Conservation (phyloP, 2,888 invertebrate genomes). For the Sarcophaga variegata region DNA sequence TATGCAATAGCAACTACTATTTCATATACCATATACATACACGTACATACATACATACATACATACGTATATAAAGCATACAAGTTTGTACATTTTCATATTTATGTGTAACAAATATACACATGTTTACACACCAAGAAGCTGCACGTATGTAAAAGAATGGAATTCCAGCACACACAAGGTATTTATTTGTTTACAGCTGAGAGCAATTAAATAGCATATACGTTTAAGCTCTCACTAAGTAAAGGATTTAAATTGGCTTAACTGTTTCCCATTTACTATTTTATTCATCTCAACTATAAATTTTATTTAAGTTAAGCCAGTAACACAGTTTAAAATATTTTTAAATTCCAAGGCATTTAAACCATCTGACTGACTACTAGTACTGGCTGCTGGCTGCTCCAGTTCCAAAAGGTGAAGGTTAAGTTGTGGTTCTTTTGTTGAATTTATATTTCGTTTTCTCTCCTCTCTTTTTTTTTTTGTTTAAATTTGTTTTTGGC, state of each 20-base stretch:
- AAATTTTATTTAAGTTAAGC: slow-evolving; percentile 23
- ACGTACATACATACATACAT: no score
- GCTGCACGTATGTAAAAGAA: no score
- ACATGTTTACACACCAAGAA: no score
- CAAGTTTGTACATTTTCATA: no score
- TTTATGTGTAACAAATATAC: no score
- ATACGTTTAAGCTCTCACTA: slow-evolving; percentile 9
- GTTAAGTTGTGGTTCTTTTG: slow-evolving; percentile 52
- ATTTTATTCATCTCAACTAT: slow-evolving; percentile 2
- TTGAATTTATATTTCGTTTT: neutral
- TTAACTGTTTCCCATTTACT: neutral
- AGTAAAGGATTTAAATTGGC: neutral
- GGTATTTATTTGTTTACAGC: neutral
- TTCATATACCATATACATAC: no score
- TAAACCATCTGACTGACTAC: slow-evolving; percentile 29
- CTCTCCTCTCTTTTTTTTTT: neutral
- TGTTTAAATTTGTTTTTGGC: slow-evolving; percentile 20
- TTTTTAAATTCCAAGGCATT: slow-evolving; percentile 45
- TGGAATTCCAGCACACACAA: neutral
- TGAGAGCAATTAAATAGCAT: neutral
- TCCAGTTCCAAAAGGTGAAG: slow-evolving; percentile 54
- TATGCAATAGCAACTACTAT: no score
- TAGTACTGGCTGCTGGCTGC: neutral
- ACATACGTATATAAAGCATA: no score
- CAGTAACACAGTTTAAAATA: slow-evolving; percentile 10